phyloP scores from a whole-genome alignment of 2,888 invertebrate genomes.

The Poecilobothrus nobilitatus region DNA sequence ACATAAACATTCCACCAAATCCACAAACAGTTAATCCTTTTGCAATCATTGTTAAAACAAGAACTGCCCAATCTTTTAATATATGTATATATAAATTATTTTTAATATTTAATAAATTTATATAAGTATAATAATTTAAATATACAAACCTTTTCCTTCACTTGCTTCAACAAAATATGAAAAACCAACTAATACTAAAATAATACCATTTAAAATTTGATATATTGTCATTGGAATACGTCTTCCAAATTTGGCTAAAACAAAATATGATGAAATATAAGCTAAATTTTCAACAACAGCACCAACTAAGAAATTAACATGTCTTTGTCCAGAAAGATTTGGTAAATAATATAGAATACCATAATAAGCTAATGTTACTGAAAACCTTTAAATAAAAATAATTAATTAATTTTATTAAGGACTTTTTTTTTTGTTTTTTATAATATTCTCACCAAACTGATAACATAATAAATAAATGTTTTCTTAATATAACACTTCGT shows the following conservation, averaged over 20 bases:
- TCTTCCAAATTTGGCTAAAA: constrained; percentile 42
- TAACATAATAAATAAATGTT: constrained; percentile 26
- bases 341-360: constrained; percentile 42
- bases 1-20: constrained; percentile 43
- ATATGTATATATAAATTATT: no score
- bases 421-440: no score
- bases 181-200: constrained; percentile 41
- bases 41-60: constrained; percentile 38
- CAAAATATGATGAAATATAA: constrained; percentile 39
- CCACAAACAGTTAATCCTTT: constrained; percentile 44
- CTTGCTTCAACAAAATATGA: neutral
- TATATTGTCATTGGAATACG: constrained; percentile 41
- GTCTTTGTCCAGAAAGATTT: constrained; percentile 43
- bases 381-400: constrained; percentile 31
- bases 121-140: neutral
- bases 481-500: constrained; percentile 21
- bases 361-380: constrained; percentile 43
- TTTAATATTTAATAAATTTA: no score
- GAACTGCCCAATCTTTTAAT: constrained; percentile 21
- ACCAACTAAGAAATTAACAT: constrained; percentile 45
- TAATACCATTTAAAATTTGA: constrained; percentile 39
- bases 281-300: constrained; percentile 45
- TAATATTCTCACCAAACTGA: constrained; percentile 30
- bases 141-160: neutral
- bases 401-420: neutral